Conservation (phyloP, 2,797 vertebrate species). For the Eleutherodactylus coqui region DNA sequence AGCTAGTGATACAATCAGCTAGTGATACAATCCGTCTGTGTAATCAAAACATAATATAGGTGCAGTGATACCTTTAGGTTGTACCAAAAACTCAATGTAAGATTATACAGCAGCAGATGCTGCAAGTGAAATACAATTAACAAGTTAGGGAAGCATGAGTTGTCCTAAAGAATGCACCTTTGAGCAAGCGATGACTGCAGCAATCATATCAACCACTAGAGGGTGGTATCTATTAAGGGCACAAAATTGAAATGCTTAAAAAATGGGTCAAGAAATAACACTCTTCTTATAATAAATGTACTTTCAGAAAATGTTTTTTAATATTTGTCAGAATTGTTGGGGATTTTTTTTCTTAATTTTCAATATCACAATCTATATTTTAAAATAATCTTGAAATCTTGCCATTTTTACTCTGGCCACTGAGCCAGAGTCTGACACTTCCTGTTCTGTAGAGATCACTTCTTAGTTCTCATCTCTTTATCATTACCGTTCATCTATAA, state of each 20-base stretch:
- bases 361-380: too few species aligned
- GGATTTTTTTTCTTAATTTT: too few species aligned
- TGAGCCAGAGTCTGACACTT: neutral
- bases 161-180: neutral
- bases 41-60: conserved; percentile 38
- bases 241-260: neutral
- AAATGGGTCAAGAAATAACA: neutral
- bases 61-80: conserved; percentile 36
- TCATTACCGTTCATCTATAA: too few species aligned
- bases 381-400: too few species aligned
- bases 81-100: conserved; percentile 45
- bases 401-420: too few species aligned
- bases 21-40: conserved; percentile 34
- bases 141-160: neutral
- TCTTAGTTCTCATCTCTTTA: neutral
- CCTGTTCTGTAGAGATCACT: neutral
- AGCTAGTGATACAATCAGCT: neutral
- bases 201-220: neutral
- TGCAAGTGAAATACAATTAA: conserved; percentile 8
- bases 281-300: neutral
- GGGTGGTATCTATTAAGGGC: conserved; percentile 8
- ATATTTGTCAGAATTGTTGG: too few species aligned
- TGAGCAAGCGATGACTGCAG: neutral
- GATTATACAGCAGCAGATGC: conserved; percentile 47
- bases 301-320: neutral